Evolutionary conservation across 1,140 invertebrate species (phyloP).

Genomic region (Drosophila nikananu): DNA sequence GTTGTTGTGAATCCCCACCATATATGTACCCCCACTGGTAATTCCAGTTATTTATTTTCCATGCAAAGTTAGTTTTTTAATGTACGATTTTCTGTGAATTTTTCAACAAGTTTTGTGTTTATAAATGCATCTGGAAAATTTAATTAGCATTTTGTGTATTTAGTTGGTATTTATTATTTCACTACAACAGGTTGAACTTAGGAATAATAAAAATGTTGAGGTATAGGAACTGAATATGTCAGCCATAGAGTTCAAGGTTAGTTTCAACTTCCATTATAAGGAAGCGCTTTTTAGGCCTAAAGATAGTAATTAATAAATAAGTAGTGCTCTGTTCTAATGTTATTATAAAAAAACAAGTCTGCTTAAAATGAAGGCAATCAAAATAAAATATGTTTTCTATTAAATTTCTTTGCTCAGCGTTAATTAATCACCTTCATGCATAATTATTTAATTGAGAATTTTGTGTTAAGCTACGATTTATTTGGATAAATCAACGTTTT

Average conservation of each 20-base stretch:
- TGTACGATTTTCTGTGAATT: conserved; percentile 26
- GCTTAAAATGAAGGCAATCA: background rate
- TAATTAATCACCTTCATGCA: background rate
- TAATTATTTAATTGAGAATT: background rate
- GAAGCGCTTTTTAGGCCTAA: background rate
- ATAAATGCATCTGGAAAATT: conserved; percentile 12
- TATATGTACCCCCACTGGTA: background rate
- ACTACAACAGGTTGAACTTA: background rate
- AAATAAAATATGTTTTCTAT: background rate
- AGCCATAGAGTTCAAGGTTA: background rate
- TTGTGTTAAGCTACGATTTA: background rate
- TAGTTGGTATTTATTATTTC: background rate
- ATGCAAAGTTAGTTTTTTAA: conserved; percentile 25
- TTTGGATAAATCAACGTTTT: background rate
- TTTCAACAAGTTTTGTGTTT: conserved; percentile 13
- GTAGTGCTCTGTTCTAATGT: background rate
- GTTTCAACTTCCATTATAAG: background rate
- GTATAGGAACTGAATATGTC: background rate
- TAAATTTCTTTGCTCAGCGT: background rate
- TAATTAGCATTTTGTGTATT: background rate
- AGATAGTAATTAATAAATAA: background rate
- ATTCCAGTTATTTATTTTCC: conserved; percentile 27
- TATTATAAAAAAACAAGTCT: background rate
- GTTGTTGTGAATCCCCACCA: conserved; percentile 2
- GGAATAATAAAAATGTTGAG: background rate